phyloP scores from a whole-genome alignment of 2,888 invertebrate species.

The Diplazon laetatorius region DNA sequence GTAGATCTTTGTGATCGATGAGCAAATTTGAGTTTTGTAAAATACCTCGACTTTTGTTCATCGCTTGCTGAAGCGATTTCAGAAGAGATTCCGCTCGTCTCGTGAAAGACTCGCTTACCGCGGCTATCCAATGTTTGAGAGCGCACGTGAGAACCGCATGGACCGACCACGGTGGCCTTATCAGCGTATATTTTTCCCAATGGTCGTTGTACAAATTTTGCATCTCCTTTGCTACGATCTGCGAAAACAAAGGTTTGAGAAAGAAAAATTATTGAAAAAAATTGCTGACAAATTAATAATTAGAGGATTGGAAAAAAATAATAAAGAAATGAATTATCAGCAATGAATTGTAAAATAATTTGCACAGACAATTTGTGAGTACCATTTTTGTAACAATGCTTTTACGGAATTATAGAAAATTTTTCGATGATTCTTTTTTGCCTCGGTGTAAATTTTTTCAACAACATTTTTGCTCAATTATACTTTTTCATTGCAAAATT shows the following conservation, averaged over 20 bases:
- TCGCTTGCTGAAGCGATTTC: constrained; percentile 68
- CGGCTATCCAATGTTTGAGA: constrained; percentile 81
- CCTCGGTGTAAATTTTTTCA: no score
- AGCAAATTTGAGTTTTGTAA: not conserved
- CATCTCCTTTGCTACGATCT: constrained; percentile 78
- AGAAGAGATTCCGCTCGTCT: constrained; percentile 70
- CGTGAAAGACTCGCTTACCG: constrained; percentile 76
- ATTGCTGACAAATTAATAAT: not conserved
- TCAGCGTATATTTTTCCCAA: constrained; percentile 77
- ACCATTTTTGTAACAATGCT: no score
- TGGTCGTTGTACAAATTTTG: constrained; percentile 74
- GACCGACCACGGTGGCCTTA: constrained; percentile 79
- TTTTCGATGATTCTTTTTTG: no score
- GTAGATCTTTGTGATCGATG: not conserved
- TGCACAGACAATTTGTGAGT: no score
- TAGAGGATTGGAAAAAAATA: no score
- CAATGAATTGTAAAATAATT: no score
- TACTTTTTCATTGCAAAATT: no score
- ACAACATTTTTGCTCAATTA: no score
- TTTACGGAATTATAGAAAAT: no score
- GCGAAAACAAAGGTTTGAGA: constrained; percentile 54
- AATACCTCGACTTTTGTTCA: constrained; percentile 70
- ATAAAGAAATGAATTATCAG: no score
- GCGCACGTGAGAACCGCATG: constrained; percentile 76
- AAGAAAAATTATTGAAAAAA: constrained; percentile 8